phyloP scores from a whole-genome alignment of 2,113 vertebrate genomes.

The Gasterosteus aculeatus region DNA sequence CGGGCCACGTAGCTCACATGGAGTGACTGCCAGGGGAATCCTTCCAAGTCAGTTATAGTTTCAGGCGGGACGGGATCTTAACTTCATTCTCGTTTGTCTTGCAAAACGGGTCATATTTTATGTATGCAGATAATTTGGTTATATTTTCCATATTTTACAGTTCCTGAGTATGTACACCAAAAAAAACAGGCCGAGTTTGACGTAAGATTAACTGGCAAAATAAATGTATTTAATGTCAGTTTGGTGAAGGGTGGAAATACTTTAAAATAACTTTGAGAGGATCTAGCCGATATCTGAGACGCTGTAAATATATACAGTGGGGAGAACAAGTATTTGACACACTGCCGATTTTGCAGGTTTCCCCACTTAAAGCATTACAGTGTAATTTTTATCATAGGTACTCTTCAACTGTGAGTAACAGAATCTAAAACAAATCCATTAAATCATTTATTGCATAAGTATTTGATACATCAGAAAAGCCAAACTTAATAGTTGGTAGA shows the following conservation, averaged over 20 bases:
- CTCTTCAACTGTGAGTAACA: too few species aligned
- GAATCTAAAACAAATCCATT: too few species aligned
- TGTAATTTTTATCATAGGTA: too few species aligned
- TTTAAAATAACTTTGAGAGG: neutral
- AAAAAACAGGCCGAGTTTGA: neutral
- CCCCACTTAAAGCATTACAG: too few species aligned
- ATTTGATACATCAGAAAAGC: too few species aligned
- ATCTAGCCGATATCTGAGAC: neutral
- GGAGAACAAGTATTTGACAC: too few species aligned
- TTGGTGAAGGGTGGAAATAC: neutral
- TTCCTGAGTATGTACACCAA: neutral
- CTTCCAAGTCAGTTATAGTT: neutral
- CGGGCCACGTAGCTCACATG: neutral
- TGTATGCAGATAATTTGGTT: constrained; percentile 11
- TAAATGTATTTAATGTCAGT: neutral
- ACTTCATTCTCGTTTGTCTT: constrained; percentile 17
- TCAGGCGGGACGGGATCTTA: constrained; percentile 6
- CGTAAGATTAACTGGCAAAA: neutral
- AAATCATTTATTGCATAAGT: too few species aligned
- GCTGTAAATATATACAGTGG: neutral
- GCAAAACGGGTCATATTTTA: constrained; percentile 35
- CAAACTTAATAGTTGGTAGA: too few species aligned
- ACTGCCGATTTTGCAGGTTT: too few species aligned
- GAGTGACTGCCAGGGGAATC: neutral
- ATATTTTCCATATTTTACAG: neutral